A percentile compares a stretch with the other conserved stretches of the same genome.
phyloP scores from a whole-genome alignment of 2,888 invertebrate species.

The Mythimna lalbum region DNA sequence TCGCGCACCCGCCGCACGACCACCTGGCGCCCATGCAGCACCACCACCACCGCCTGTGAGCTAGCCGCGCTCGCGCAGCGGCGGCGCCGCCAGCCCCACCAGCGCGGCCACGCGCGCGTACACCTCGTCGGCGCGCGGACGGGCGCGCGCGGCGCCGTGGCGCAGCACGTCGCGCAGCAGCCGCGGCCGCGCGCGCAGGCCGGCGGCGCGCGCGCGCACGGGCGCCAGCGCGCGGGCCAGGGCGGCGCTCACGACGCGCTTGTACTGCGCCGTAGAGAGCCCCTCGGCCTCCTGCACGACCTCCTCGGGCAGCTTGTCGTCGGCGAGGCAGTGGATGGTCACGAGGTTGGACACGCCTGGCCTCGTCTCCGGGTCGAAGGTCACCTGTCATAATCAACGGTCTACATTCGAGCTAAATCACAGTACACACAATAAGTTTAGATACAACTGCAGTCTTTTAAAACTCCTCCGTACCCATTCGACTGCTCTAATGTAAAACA shows the following conservation, averaged over 20 bases:
- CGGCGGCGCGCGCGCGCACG: slow-evolving; percentile 70
- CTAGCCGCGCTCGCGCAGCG: slow-evolving; percentile 76
- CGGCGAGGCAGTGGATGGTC: slow-evolving; percentile 94
- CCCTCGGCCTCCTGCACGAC: slow-evolving; percentile 92
- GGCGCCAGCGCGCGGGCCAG: slow-evolving; percentile 67
- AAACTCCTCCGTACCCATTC: background rate
- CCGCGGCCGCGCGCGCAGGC: slow-evolving; percentile 90
- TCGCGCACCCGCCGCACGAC: slow-evolving; percentile 50
- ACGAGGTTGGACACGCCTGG: slow-evolving; percentile 98
- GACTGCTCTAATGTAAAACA: no score
- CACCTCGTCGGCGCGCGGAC: slow-evolving; percentile 91
- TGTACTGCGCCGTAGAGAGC: slow-evolving; percentile 94
- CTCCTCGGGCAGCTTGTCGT: slow-evolving; percentile 92
- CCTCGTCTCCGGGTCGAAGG: slow-evolving; percentile 94
- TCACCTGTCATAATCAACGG: slow-evolving; percentile 87
- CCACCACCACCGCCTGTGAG: slow-evolving; percentile 73
- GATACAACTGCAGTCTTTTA: background rate
- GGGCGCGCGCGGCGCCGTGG: slow-evolving; percentile 92
- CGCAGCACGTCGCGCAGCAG: slow-evolving; percentile 79
- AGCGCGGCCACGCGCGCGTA: slow-evolving; percentile 91
- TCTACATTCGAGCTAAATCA: background rate
- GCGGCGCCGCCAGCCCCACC: slow-evolving; percentile 77
- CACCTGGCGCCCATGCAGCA: slow-evolving; percentile 57
- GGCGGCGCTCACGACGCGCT: slow-evolving; percentile 76
- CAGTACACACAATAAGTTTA: background rate